A percentile compares a stretch with the other conserved stretches of the same genome.
Conservation (phyloP, 2,113 vertebrate species). For the Kryptolebias marmoratus region DNA sequence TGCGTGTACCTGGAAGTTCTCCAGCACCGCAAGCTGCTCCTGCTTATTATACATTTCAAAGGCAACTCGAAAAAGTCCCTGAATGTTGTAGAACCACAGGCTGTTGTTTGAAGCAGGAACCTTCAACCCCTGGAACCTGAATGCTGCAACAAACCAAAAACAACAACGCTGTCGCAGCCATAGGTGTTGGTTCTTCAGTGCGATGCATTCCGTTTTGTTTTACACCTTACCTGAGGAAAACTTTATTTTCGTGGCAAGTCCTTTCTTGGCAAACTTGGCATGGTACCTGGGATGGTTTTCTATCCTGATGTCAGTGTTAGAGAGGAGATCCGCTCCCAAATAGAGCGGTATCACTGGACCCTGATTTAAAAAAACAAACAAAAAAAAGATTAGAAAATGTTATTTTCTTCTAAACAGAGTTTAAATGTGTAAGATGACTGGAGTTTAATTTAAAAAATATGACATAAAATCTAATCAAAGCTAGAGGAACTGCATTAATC, state of each 20-base stretch:
- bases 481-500: too few relatives aligned
- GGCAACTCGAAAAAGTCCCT: conserved; percentile 84
- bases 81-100: conserved; percentile 86
- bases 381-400: too few relatives aligned
- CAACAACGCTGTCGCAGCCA: not conserved
- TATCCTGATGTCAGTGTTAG: conserved; percentile 79
- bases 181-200: not conserved
- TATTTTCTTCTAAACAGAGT: not conserved
- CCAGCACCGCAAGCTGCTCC: conserved; percentile 81
- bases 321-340: conserved; percentile 84
- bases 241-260: conserved; percentile 80
- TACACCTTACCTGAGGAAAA: conserved; percentile 79
- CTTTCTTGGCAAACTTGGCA: conserved; percentile 84
- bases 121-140: conserved; percentile 81
- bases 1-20: conserved; percentile 80
- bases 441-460: not conserved
- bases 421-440: not conserved
- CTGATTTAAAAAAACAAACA: conserved; percentile 60
- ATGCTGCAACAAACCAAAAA: conserved; percentile 59
- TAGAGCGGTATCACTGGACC: conserved; percentile 76
- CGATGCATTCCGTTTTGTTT: not conserved
- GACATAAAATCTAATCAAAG: too few relatives aligned
- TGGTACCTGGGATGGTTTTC: conserved; percentile 86
- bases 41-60: conserved; percentile 83
- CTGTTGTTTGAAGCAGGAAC: conserved; percentile 76